phyloP scores from a whole-genome alignment of 2,888 invertebrate genomes.

The Orchesella flavescens region DNA sequence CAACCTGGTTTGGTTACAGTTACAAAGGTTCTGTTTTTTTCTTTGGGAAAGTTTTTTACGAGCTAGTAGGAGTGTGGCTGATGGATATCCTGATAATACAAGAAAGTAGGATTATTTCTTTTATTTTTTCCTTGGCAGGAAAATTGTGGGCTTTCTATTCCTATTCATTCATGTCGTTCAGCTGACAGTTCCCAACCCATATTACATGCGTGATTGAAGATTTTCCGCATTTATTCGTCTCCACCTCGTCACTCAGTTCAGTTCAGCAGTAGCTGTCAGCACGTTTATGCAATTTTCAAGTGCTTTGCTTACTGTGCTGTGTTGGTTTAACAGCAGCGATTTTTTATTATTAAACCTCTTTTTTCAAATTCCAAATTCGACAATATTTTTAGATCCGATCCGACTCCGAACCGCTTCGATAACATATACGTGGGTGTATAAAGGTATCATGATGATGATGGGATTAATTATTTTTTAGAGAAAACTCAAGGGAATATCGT shows the following conservation, averaged over 20 bases:
- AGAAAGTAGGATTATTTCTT: neutral
- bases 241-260: neutral
- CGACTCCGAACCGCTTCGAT: neutral
- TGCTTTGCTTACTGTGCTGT: no score
- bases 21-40: neutral
- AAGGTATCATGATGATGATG: no score
- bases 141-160: slow-evolving; percentile 23
- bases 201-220: slow-evolving; percentile 45
- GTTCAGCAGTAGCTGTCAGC: neutral
- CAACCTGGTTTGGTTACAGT: neutral
- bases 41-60: no score
- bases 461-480: no score
- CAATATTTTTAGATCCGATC: neutral
- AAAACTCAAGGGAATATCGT: no score
- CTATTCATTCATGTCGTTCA: slow-evolving; percentile 46
- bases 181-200: slow-evolving; percentile 39
- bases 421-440: neutral
- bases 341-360: neutral
- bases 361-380: no score
- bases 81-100: neutral
- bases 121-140: slow-evolving; percentile 19
- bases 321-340: neutral
- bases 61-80: neutral
- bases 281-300: neutral
- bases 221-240: neutral